Base-by-base conservation (phyloP, 1,140 invertebrate species). In the Cataglyphis hispanica region DNA sequence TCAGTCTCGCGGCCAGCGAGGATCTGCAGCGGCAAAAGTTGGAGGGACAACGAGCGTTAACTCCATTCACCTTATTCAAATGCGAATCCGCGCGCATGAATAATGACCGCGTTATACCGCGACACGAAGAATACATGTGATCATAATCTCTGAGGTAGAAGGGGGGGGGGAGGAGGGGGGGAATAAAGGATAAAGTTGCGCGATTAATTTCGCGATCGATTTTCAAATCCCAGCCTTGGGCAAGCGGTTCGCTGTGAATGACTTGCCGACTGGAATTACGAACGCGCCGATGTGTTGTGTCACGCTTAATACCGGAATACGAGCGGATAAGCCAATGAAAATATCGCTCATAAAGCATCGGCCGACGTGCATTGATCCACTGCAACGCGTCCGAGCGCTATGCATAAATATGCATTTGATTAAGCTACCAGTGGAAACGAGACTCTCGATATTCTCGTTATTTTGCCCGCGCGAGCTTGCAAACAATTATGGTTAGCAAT, bases 381-480 rank as follows among this genome's bases (percentile, higher is more conserved):
- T 72, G 43, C 37, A 27, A 31, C 66, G 84, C 77, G 58, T 86
- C 43, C 50, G 6, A 81, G 64, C 56, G 61, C 58, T 60, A 81
- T 72, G 84, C 84, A 81, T 86, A 86, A 86, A 86, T 81, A 81
- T 86, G 74, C 84, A 81, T 86, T 81, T 77, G 84, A 86, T 86
- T 86, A 86, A 81, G 74, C 77, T 34, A 7, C 64, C 31, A 25
- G 27, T 8, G 63, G 76, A 61, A 37, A 13, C 43, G 46, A 27
- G 46, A 56, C 22, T 69, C 77, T 80, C 63, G 63, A 80, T 56
- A 27, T 69, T 80, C 63, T 80, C 77, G 69, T 80, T 80, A 80
- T 69, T 69, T 56, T 13, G 34, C 16, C 22, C 34, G 46, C 22
- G 77, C 63, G 37, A 22, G 76, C 61, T 53, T 22, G 43, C 22